Evolutionary conservation across 30 jellyfish, hydroid and myxozoan genomes (phyloP).

Genomic region (Turritopsis rubra): DNA sequence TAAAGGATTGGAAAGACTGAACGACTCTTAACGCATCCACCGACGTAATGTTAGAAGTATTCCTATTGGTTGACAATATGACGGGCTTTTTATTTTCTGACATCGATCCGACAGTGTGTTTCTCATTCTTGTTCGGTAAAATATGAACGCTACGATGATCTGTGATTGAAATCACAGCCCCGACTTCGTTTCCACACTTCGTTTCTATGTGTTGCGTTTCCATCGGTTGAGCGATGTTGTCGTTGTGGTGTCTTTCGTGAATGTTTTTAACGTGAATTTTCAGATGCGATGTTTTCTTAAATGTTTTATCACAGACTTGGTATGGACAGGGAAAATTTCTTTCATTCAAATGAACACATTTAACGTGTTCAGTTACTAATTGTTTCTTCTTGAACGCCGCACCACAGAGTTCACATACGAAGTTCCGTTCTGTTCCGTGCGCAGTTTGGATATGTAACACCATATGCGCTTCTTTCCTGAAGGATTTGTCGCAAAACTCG

Average conservation of each 20-base stretch:
- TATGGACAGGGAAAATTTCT: slow-evolving; percentile 5
- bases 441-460: background rate
- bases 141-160: slow-evolving; percentile 10
- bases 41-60: background rate
- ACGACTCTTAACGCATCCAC: slow-evolving; percentile 2
- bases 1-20: background rate
- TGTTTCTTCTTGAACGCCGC: slow-evolving; percentile 5
- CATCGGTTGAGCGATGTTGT: background rate
- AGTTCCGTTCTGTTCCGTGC: slow-evolving; percentile 5
- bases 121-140: background rate
- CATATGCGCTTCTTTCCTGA: background rate
- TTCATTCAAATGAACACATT: background rate
- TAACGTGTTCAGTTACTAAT: background rate
- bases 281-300: background rate
- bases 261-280: background rate
- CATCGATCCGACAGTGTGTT: background rate
- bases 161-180: background rate
- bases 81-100: background rate
- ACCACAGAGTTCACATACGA: slow-evolving; percentile 7
- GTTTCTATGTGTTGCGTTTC: background rate
- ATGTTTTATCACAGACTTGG: slow-evolving; percentile 5
- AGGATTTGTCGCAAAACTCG: slow-evolving; percentile 6
- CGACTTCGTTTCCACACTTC: background rate
- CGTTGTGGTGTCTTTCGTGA: background rate
- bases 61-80: slow-evolving; percentile 1